These are phyloP conservation scores for Pachyseris speciosa DNA, from an alignment of 64 coral and sea anemone species.

Conservation along the genomic window DNA sequence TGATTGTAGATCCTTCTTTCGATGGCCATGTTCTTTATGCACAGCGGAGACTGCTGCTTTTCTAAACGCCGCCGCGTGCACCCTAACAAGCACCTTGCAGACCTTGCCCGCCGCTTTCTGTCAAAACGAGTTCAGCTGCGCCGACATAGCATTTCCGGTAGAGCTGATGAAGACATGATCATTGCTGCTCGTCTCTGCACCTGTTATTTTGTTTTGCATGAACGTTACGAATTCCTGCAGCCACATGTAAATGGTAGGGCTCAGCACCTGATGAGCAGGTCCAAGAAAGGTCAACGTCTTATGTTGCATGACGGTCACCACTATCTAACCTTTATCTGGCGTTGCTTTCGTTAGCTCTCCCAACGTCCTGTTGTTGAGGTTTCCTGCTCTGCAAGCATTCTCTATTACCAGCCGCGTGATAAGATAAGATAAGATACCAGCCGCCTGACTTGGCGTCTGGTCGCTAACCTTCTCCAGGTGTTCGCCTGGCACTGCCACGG, in stretches of 20 bases:
- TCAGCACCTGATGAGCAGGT: conserved; percentile 20
- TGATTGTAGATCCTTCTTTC: conserved; percentile 68
- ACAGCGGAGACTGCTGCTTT: too few species aligned
- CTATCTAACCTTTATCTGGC: too few species aligned
- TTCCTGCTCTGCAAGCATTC: conserved; percentile 61
- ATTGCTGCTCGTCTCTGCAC: neutral
- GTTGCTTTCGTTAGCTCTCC: too few species aligned
- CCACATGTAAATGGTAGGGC: conserved; percentile 32
- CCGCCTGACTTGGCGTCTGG: conserved; percentile 6
- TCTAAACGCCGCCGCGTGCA: too few species aligned
- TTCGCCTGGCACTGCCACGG: conserved; percentile 34
- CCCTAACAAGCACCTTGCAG: neutral
- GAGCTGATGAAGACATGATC: too few species aligned
- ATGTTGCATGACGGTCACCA: too few species aligned
- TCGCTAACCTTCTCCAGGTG: conserved; percentile 14
- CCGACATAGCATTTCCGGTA: conserved; percentile 19
- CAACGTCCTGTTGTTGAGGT: conserved; percentile 52
- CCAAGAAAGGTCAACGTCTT: conserved; percentile 68
- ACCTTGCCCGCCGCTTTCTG: conserved; percentile 41
- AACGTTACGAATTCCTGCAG: conserved; percentile 39
- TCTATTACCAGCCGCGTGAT: conserved; percentile 54
- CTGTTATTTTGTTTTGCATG: conserved; percentile 40
- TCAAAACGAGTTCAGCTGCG: conserved; percentile 36
- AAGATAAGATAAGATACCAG: conserved; percentile 61
- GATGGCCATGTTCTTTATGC: conserved; percentile 40